Evolutionary conservation across 2,888 invertebrate genomes (phyloP), one percentile per base, ranked within the genome.

Genomic region (Pandemis corylana): DNA sequence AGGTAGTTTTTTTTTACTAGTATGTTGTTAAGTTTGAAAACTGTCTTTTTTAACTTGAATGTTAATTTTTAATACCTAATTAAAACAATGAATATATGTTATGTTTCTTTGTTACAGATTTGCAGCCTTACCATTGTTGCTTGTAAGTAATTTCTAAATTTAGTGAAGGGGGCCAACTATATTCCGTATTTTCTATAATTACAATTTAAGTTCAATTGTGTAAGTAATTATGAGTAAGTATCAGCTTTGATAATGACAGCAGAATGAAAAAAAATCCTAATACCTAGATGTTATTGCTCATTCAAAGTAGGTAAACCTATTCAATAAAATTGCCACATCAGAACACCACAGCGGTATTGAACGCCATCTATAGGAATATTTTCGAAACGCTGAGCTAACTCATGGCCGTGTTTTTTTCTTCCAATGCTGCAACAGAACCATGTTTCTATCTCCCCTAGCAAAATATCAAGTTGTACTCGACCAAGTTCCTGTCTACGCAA

Each of bases 311-410:
- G n/a, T 53, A 53, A 15, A 7, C 53, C 5, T 53, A 53, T 10
- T 36, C 12, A 46, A 46, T 5, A 46, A 46, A 12, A 12, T 5
- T 12, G 20, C 59, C 13, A 62, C 41, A 62, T 41, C 36, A 41
- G 41, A 62, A 41, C 9, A 13, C n/a, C 7, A 59, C 3, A 59
- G 59, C 59, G 20, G 28, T 46, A n/a, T 65, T 28, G 9, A 28
- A 64, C 68, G 73, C 68, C 73, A 73, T 73, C 73, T 73, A 46
- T 56, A 49, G 41, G 20, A 7, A 10, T n/a, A 28, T n/a, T 64
- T 59, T 7, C 5, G 13, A 41, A 73, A 12, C 42, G 41, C n/a
- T 42, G 36, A 68, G 68, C 36, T 28, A 36, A 61, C 42, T 44
- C 6, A 36, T 49, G 13, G 56, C 13, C 36, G 41, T 56, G 53